Evolutionary conservation across 2,797 vertebrate genomes (phyloP).

Genomic region (Pelobates cultripes): DNA sequence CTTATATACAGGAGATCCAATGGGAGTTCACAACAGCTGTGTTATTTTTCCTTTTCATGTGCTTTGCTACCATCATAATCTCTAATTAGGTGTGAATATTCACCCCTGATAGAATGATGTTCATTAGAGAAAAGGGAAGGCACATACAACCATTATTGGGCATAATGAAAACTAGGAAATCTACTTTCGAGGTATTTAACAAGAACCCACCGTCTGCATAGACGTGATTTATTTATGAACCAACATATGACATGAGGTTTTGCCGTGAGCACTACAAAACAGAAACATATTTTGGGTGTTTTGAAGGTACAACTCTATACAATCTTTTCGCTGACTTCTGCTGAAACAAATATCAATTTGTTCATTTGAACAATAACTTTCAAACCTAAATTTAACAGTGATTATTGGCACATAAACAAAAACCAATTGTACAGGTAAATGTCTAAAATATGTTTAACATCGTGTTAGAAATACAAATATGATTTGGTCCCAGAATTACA

Average conservation of each 20-base stretch:
- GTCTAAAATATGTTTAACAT: too few species aligned
- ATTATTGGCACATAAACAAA: too few species aligned
- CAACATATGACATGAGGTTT: conserved; percentile 64
- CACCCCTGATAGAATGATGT: conserved; percentile 69
- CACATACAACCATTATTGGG: conserved; percentile 63
- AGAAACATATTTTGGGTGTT: conserved; percentile 57
- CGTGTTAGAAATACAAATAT: too few species aligned
- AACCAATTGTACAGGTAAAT: too few species aligned
- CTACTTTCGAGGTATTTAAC: conserved; percentile 58
- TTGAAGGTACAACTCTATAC: conserved; percentile 60
- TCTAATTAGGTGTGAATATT: conserved; percentile 73
- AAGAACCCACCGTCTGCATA: conserved; percentile 64
- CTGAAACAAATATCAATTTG: neutral
- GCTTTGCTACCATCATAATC: conserved; percentile 61
- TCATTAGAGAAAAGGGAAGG: conserved; percentile 65
- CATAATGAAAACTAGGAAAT: conserved; percentile 55
- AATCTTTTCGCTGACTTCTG: conserved; percentile 28
- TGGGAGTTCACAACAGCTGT: conserved; percentile 75
- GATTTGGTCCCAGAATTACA: too few species aligned
- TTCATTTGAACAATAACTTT: too few species aligned
- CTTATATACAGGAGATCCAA: conserved; percentile 74
- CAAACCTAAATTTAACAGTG: too few species aligned
- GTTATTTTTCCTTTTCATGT: conserved; percentile 58
- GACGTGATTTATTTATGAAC: conserved; percentile 67
- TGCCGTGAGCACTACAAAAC: conserved; percentile 66